Percentiles rank a stretch among this genome's conserved stretches.
phyloP scores from a whole-genome alignment of 1,140 invertebrate genomes.

The Eumaeus atala region DNA sequence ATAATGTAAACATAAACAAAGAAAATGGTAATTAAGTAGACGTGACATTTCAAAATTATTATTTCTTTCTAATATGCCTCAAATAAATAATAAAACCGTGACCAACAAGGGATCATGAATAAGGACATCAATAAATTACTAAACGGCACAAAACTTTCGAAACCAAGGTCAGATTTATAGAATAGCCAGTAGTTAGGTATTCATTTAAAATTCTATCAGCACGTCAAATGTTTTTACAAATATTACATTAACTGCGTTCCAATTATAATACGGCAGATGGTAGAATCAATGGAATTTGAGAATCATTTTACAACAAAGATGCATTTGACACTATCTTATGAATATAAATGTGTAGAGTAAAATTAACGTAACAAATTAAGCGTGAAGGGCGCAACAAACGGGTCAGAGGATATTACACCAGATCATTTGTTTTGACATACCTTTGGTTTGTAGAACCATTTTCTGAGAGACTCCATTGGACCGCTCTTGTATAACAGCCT shows the following conservation, averaged over 20 bases:
- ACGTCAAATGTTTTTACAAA: no score
- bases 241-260: neutral
- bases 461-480: conserved; percentile 90
- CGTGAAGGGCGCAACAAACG: conserved; percentile 21
- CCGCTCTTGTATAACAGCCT: conserved; percentile 72
- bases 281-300: neutral
- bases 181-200: no score
- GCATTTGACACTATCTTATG: neutral
- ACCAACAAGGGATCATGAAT: no score
- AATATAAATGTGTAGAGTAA: no score
- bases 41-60: no score
- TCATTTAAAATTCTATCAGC: no score
- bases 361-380: neutral
- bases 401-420: conserved; percentile 28
- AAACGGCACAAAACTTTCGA: neutral
- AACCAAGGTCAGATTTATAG: neutral
- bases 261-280: conserved; percentile 2
- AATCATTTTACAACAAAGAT: conserved; percentile 1
- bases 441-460: conserved; percentile 94
- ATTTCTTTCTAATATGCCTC: no score
- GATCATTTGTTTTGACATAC: conserved; percentile 75
- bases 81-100: no score
- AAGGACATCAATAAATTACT: no score
- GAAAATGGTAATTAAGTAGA: no score
- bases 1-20: no score